Base-by-base conservation (phyloP, 2,113 vertebrate species). In the Conger conger region DNA sequence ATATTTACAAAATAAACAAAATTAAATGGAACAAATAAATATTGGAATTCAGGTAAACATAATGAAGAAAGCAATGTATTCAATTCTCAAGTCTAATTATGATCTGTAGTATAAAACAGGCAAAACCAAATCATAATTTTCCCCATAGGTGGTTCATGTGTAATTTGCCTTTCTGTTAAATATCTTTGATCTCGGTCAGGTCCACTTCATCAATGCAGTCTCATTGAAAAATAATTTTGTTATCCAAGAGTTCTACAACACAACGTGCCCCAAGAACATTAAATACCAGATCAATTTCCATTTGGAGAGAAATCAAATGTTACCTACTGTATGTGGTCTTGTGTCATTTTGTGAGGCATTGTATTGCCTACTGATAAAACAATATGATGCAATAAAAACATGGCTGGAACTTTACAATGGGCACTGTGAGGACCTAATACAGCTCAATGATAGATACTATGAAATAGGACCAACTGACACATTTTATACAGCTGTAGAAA, bases 151-250 rank as follows among this genome's bases (percentile, higher is more conserved):
- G 60, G 81, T 38, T 68, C 81, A 27, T 18, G 35, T 17, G 17
- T 63, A 57, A 57, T 82, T 82, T n/a, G 30, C 16, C 35, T 82
- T 60, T 63, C 27, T 16, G 18, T 63, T 82, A 82, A 82, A 37
- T 60, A 23, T 73, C 60, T 82, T 38, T 82, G 23, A 82, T 68
- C 35, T 82, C 27, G 20, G 37, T 37, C 40, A 81, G 80, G 80
- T 54, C 27, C 80, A 81, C 45, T 53, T 54, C 80, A 30, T 81
- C 50, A 73, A 27, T 73, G 27, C 68, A 73, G 7, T 27, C n/a
- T 68, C n/a, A 73, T 73, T 7, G 27, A 27, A n/a, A 33, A 73
- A 73, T 73, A n/a, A n/a, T 13, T 30, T 73, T 73, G 11, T 73
- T 2, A 73, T 73, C 27, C 57, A 20, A 27, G 57, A 20, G 18